Conservation (phyloP, 2,797 vertebrate species). For the Cynodonichthys magdalenae region DNA sequence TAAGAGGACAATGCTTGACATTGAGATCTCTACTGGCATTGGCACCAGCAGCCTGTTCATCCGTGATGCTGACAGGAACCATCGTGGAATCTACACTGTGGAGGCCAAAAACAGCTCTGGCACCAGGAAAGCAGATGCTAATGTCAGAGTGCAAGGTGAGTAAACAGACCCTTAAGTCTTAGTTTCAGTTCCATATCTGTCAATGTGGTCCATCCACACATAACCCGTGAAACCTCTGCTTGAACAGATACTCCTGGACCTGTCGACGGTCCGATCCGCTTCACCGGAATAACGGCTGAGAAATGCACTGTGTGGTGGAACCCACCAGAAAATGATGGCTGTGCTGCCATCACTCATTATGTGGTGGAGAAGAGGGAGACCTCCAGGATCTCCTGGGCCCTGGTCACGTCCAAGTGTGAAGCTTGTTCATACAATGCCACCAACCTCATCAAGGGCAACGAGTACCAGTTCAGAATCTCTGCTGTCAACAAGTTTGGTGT, state of each 20-base stretch:
- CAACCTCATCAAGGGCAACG: constrained; percentile 96
- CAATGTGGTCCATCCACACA: neutral
- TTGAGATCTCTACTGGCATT: constrained; percentile 89
- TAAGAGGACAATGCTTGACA: constrained; percentile 84
- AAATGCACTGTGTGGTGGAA: constrained; percentile 98
- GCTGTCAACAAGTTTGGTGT: constrained; percentile 96
- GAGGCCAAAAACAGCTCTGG: constrained; percentile 96
- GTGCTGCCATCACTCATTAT: constrained; percentile 90
- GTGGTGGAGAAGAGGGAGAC: constrained; percentile 98
- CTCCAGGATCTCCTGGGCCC: constrained; percentile 94
- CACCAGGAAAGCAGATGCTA: constrained; percentile 88
- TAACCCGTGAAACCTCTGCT: constrained; percentile 1
- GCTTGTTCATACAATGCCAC: constrained; percentile 90
- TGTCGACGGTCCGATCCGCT: constrained; percentile 93
- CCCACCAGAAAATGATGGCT: constrained; percentile 96
- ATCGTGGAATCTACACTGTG: constrained; percentile 93
- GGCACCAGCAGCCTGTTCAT: constrained; percentile 92
- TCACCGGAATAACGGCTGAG: constrained; percentile 93
- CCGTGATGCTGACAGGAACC: constrained; percentile 89
- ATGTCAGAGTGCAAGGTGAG: constrained; percentile 95
- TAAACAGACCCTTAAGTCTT: neutral
- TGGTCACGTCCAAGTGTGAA: constrained; percentile 93
- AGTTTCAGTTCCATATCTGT: neutral
- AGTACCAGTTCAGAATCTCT: constrained; percentile 98
- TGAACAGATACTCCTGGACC: constrained; percentile 92